Base-by-base conservation (phyloP, 2,113 vertebrate species). In the Hydrolagus affinis region DNA sequence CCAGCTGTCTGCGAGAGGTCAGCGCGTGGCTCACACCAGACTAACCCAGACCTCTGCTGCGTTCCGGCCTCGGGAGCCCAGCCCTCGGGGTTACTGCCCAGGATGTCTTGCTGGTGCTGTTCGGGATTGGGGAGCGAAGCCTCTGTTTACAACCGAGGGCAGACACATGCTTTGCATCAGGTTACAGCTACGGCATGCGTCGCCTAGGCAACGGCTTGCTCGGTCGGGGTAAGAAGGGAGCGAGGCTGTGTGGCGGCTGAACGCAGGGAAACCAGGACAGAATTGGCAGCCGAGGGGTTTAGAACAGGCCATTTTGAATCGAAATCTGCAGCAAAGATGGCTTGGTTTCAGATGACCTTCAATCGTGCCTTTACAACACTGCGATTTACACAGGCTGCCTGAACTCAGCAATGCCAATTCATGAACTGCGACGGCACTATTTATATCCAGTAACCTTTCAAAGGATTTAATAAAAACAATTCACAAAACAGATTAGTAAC, bases 161-260 rank as follows among this genome's bases (percentile, higher is more conserved):
- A 88, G 91, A 88, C 89, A 89, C 86, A 87, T 87, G 89, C 89
- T 89, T 88, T 87, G 86, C 44, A 86, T 88, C 86, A 87, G 86
- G 68, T 90, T 90, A 88, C 85, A 86, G 71, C 62, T 85, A 85
- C 1, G 85, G 87, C 86, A 88, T 91, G 89, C 85, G 86, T 88
- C 88, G 86, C 88, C 30, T 86, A 86, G 86, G 89, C 87, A 85
- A 92, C 89, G 44, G 9, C 74, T 23, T 87, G 88, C 80, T 86
- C 86, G 85, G 60, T 86, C 86, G 85, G 60, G 74, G 76, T 88
- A 71, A 73, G 86, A 87, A 28, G 64, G 86, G 17, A 68, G 71
- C 62, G 72, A 64, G 66, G 19, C 85, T 77, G 44, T 74, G 21
- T 44, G 10, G 86, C 71, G 70, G 72, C 30, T 60, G 86, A 86